Percentiles rank a stretch among this genome's conserved stretches.
These are phyloP conservation scores for Coptotermes formosanus DNA, from an alignment of 1,140 invertebrate species.

Conservation along the genomic window DNA sequence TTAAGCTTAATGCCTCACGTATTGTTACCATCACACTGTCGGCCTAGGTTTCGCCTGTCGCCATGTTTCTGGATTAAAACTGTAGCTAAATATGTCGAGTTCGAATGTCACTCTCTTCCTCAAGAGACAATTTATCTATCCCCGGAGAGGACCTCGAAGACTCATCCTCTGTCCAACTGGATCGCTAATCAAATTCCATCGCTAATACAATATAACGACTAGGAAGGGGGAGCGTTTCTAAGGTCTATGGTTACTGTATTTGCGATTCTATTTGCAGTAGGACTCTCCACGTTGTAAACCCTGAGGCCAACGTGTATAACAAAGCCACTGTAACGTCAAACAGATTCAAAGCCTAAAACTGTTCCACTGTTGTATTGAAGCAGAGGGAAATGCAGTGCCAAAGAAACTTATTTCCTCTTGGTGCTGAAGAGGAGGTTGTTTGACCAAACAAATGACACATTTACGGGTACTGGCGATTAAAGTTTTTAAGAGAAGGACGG, in stretches of 20 bases:
- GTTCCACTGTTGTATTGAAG: not conserved
- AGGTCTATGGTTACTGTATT: not conserved
- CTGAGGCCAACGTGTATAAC: not conserved
- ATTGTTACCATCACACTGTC: too few species aligned
- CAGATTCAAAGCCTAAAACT: not conserved
- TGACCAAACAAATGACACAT: too few species aligned
- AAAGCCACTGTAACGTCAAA: not conserved
- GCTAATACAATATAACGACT: not conserved
- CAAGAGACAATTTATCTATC: not conserved
- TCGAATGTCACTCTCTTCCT: not conserved
- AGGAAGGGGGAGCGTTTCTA: not conserved
- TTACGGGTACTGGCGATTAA: too few species aligned
- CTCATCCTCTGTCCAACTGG: not conserved
- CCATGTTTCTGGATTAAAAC: not conserved
- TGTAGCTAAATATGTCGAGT: not conserved
- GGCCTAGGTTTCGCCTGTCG: too few species aligned
- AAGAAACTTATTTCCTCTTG: too few species aligned
- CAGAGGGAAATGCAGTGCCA: not conserved
- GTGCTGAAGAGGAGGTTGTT: too few species aligned
- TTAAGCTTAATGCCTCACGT: too few species aligned
- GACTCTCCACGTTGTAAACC: not conserved
- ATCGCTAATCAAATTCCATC: slow-evolving; percentile 6
- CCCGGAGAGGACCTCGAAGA: not conserved
- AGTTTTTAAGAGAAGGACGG: too few species aligned
- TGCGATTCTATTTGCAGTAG: not conserved